Conservation (phyloP, 2,113 vertebrate species). For the Oncorhynchus kisutch region DNA sequence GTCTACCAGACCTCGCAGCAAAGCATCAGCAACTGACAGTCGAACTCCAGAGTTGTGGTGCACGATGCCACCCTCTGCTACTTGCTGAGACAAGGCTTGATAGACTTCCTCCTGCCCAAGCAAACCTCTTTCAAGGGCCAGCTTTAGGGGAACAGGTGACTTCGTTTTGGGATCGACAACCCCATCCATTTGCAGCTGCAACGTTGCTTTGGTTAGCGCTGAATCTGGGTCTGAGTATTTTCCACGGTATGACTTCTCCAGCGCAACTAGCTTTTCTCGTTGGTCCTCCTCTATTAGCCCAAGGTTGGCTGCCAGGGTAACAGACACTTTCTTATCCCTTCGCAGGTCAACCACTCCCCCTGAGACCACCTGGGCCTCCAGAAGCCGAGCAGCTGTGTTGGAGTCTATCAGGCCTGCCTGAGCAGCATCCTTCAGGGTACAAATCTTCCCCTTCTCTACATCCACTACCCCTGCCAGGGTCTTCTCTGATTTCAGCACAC, state of each 20-base stretch:
- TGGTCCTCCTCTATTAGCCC: constrained; percentile 80
- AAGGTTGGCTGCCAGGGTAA: constrained; percentile 88
- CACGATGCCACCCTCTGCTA: constrained; percentile 88
- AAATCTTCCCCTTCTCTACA: constrained; percentile 70
- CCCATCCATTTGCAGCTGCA: constrained; percentile 89
- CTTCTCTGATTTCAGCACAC: constrained; percentile 84
- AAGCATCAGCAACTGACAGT: constrained; percentile 79
- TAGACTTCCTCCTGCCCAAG: constrained; percentile 74
- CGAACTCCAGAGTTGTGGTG: constrained; percentile 86
- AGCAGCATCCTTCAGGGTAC: constrained; percentile 82
- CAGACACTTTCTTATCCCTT: constrained; percentile 86
- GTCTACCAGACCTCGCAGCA: constrained; percentile 76
- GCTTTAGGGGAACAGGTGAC: constrained; percentile 70
- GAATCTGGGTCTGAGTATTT: constrained; percentile 69
- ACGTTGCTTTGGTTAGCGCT: constrained; percentile 72
- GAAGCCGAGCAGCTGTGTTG: constrained; percentile 77
- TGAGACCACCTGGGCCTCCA: constrained; percentile 89
- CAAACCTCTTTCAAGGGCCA: constrained; percentile 78
- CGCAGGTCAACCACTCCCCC: constrained; percentile 89
- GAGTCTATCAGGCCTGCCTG: constrained; percentile 82
- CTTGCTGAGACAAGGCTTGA: constrained; percentile 79
- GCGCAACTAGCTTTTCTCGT: constrained; percentile 73
- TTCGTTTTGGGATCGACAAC: constrained; percentile 82
- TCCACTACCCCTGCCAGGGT: constrained; percentile 85
- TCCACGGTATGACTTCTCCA: constrained; percentile 89